Percentiles rank a stretch among this genome's conserved stretches.
Conservation (phyloP, 2,888 invertebrate species). For the Fabriciana adippe region DNA sequence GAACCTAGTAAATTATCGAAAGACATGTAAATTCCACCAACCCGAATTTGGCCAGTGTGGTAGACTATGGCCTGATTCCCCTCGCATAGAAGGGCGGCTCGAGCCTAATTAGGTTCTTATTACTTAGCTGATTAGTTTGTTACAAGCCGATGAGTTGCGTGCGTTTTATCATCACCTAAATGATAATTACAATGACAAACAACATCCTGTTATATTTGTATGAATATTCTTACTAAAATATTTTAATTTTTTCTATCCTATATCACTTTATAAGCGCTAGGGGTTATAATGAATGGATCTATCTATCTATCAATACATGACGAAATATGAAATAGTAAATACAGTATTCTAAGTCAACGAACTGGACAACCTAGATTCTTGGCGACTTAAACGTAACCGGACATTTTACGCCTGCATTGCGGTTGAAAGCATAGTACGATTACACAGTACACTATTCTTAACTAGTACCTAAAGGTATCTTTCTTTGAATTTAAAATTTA, state of each 20-base stretch:
- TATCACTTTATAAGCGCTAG: background rate
- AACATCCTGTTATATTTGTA: too few relatives aligned
- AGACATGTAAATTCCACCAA: too few relatives aligned
- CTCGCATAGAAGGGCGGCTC: too few relatives aligned
- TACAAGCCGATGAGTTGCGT: background rate
- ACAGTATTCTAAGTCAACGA: slow-evolving; percentile 30
- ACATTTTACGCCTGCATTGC: slow-evolving; percentile 25
- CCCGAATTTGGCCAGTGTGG: too few relatives aligned
- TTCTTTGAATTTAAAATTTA: too few relatives aligned
- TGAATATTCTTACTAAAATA: too few relatives aligned
- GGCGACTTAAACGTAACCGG: slow-evolving; percentile 3
- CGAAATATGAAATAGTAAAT: slow-evolving; percentile 8
- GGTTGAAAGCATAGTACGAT: slow-evolving; percentile 11
- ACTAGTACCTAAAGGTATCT: background rate
- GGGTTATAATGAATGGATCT: background rate
- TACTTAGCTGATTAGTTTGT: background rate
- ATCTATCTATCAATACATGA: slow-evolving; percentile 4
- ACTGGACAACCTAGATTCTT: slow-evolving; percentile 31
- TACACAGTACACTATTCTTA: background rate
- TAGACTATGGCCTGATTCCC: too few relatives aligned
- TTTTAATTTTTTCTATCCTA: too few relatives aligned
- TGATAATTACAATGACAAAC: too few relatives aligned
- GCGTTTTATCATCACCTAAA: background rate
- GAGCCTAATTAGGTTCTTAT: too few relatives aligned
- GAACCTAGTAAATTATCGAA: too few relatives aligned